These are phyloP conservation scores for Girardia tigrina DNA, from an alignment of 2,888 invertebrate genomes.

Conservation along the genomic window DNA sequence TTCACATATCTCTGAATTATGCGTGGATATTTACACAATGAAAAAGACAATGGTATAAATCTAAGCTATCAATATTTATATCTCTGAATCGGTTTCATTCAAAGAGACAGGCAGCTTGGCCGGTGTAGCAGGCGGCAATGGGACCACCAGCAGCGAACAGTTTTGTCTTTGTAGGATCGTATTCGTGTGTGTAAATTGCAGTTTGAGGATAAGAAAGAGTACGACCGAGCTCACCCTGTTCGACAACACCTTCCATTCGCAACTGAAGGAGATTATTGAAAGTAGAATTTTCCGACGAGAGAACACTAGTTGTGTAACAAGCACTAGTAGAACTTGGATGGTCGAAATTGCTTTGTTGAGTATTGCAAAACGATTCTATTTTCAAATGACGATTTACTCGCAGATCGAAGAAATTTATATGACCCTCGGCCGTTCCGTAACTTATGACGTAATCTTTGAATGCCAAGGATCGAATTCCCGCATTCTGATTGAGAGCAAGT, in stretches of 20 bases:
- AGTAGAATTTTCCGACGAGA: neutral
- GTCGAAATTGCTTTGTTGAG: no score
- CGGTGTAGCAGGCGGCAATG: conserved; percentile 72
- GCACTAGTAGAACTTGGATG: neutral
- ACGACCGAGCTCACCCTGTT: conserved; percentile 7
- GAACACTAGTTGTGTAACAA: neutral
- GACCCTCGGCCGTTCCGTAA: conserved; percentile 78
- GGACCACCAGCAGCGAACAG: conserved; percentile 89
- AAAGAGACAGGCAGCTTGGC: conserved; percentile 55
- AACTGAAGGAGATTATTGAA: conserved; percentile 18
- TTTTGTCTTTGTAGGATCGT: conserved; percentile 75
- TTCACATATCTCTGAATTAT: conserved; percentile 21
- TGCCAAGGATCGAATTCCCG: conserved; percentile 68
- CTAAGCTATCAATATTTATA: neutral
- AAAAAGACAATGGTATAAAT: conserved; percentile 23
- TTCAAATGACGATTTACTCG: neutral
- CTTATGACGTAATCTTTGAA: conserved; percentile 78
- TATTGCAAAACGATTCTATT: neutral
- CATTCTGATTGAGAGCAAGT: conserved; percentile 31
- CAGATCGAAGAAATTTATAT: conserved; percentile 75
- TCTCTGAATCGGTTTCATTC: conserved; percentile 26
- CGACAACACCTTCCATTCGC: neutral
- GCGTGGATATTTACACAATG: neutral
- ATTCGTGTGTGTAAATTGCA: conserved; percentile 89
- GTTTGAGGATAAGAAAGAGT: conserved; percentile 16